Conservation (phyloP, 2,797 vertebrate species). For the Mus minutoides region DNA sequence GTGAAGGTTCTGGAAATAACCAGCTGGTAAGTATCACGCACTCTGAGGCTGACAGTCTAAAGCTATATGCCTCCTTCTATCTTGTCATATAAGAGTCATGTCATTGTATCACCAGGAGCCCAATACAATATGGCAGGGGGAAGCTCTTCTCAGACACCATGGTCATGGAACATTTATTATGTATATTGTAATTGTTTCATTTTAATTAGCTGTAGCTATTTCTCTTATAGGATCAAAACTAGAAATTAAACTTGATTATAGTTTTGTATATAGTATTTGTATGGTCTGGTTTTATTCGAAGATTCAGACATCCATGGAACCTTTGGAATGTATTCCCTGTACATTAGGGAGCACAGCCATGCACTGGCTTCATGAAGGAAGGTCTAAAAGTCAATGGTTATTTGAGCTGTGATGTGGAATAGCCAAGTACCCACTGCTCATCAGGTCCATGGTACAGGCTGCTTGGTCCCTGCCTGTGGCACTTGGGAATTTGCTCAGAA, state of each 20-base stretch:
- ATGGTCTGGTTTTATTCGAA: background rate
- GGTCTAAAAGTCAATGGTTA: background rate
- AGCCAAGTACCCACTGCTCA: accelerated
- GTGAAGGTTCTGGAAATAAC: background rate
- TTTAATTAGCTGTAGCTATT: background rate
- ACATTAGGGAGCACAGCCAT: background rate
- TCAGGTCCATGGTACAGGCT: accelerated
- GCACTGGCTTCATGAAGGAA: background rate
- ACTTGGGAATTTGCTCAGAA: background rate
- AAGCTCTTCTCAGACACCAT: background rate
- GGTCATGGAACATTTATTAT: background rate
- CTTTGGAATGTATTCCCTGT: background rate
- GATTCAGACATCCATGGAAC: background rate
- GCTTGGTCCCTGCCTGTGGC: background rate
- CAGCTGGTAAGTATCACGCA: background rate
- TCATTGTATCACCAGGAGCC: background rate
- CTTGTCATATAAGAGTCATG: background rate
- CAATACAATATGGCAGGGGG: too few species aligned
- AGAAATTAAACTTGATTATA: background rate
- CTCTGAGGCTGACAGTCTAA: too few species aligned
- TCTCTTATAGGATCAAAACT: background rate
- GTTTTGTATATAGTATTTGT: background rate
- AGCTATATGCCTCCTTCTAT: background rate
- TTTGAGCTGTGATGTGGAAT: background rate
- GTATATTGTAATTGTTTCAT: background rate